Evolutionary conservation across 2,888 invertebrate species (phyloP).

Genomic region (Ectemnius continuus): DNA sequence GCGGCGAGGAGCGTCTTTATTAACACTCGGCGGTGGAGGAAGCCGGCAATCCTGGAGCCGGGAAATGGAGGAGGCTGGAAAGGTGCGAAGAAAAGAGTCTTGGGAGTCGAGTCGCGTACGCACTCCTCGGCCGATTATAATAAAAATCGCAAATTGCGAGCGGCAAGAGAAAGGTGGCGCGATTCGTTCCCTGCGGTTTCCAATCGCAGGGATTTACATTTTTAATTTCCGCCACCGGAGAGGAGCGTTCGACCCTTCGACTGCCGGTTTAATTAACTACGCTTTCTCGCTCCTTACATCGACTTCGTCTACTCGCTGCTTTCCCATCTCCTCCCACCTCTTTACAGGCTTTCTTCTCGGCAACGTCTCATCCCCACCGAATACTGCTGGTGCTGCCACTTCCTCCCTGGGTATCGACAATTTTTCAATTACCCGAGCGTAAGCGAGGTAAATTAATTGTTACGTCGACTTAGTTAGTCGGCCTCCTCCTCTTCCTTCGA

Average conservation of each 20-base stretch:
- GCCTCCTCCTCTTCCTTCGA: constrained; percentile 16
- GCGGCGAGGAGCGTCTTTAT: too few species aligned
- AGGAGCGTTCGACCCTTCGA: constrained; percentile 37
- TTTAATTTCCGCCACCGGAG: constrained; percentile 68
- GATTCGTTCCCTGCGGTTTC: constrained; percentile 54
- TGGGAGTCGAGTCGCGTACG: constrained; percentile 37
- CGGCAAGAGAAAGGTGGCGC: constrained; percentile 33
- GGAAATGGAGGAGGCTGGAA: neutral
- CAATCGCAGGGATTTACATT: constrained; percentile 72
- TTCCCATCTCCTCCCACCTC: neutral
- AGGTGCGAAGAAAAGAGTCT: constrained; percentile 9
- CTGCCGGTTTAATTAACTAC: constrained; percentile 71
- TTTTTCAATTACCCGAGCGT: constrained; percentile 70
- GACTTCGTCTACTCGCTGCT: constrained; percentile 45
- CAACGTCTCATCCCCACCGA: constrained; percentile 13
- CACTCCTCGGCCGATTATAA: constrained; percentile 42
- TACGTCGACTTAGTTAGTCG: constrained; percentile 47
- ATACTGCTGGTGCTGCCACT: constrained; percentile 47
- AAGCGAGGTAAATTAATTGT: constrained; percentile 70
- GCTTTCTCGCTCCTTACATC: constrained; percentile 69
- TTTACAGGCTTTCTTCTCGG: constrained; percentile 8
- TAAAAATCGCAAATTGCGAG: constrained; percentile 49
- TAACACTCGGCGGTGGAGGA: too few species aligned
- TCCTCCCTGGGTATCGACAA: constrained; percentile 61
- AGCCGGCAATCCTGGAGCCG: neutral